phyloP scores from a whole-genome alignment of 2,113 vertebrate genomes.

The Poicephalus meyeri region DNA sequence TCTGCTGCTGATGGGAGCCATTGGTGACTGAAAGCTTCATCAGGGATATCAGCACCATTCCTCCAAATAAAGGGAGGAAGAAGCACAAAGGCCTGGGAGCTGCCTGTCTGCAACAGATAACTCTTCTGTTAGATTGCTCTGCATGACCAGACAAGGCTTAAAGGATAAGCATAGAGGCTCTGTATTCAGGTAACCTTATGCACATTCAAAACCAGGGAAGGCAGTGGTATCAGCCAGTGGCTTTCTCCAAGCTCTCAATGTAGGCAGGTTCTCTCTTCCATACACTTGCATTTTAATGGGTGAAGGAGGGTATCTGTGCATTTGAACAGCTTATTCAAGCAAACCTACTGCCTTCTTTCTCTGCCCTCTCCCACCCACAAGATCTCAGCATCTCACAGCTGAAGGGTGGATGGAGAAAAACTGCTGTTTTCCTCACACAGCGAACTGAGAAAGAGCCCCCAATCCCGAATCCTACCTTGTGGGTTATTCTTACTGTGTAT shows the following conservation, averaged over 20 bases:
- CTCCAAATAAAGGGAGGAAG: background rate
- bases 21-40: background rate
- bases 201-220: background rate
- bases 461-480: background rate
- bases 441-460: background rate
- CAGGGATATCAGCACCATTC: background rate
- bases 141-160: background rate
- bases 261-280: background rate
- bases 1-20: background rate
- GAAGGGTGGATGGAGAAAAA: background rate
- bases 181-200: background rate
- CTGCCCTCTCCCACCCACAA: background rate
- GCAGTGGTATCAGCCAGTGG: background rate
- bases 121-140: background rate
- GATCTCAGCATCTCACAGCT: background rate
- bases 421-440: background rate
- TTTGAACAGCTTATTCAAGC: background rate
- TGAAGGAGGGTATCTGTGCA: background rate
- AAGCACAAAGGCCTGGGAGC: background rate
- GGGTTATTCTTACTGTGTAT: background rate
- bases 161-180: background rate
- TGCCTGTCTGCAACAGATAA: conserved; percentile 18
- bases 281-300: background rate
- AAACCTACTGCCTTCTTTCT: background rate
- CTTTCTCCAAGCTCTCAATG: background rate